Evolutionary conservation across 2,888 invertebrate genomes (phyloP).

Genomic region (Sarcophaga carnaria): DNA sequence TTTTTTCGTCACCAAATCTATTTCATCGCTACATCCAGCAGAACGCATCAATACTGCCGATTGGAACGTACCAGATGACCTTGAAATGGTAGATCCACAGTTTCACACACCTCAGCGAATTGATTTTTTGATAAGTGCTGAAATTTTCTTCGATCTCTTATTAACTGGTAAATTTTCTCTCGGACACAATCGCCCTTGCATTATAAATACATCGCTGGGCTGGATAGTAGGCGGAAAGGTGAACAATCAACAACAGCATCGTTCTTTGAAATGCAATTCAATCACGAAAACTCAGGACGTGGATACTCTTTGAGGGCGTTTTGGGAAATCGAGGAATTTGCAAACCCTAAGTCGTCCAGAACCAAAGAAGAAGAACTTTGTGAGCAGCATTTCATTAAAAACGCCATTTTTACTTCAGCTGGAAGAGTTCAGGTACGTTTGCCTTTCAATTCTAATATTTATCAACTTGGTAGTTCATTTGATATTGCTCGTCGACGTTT

Average conservation of each 20-base stretch:
- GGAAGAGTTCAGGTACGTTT: neutral
- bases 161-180: conserved; percentile 43
- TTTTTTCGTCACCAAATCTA: conserved; percentile 50
- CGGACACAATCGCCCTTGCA: conserved; percentile 35
- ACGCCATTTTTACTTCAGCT: neutral
- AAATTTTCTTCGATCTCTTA: conserved; percentile 60
- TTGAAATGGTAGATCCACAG: conserved; percentile 45
- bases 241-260: no score
- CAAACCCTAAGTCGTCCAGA: neutral
- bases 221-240: conserved; percentile 38
- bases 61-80: conserved; percentile 35
- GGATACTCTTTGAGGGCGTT: conserved; percentile 3
- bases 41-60: conserved; percentile 14
- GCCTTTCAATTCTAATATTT: neutral
- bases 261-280: neutral
- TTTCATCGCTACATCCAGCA: conserved; percentile 43
- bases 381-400: neutral
- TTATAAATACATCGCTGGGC: conserved; percentile 49
- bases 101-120: conserved; percentile 49
- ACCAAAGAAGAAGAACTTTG: conserved; percentile 18
- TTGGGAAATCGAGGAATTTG: conserved; percentile 44
- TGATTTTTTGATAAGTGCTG: conserved; percentile 48
- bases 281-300: neutral
- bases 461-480: conserved; percentile 9
- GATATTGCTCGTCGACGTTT: conserved; percentile 45